Evolutionary conservation across 1,140 invertebrate species (phyloP).

Genomic region (Hyles euphorbiae): DNA sequence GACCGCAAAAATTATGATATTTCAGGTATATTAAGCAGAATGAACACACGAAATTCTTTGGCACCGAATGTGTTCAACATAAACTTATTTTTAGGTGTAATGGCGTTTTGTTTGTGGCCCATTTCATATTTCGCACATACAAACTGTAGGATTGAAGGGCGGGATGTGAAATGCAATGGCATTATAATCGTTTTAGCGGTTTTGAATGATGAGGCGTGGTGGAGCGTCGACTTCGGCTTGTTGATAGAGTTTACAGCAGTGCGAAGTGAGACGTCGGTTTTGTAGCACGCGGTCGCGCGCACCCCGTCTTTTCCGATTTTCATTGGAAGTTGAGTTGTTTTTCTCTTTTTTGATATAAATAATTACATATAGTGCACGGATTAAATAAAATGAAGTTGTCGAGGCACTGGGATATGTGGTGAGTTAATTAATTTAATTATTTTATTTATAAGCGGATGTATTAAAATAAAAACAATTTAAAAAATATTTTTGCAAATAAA

Average conservation of each 20-base stretch:
- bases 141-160: too few species aligned
- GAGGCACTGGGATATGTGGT: background rate
- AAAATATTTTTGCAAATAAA: too few species aligned
- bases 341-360: background rate
- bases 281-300: background rate
- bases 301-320: background rate
- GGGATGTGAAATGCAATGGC: background rate
- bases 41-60: too few species aligned
- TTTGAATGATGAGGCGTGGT: background rate
- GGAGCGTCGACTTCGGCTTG: background rate
- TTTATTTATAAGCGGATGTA: background rate
- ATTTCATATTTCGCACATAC: too few species aligned
- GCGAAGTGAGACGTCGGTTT: slow-evolving; percentile 5
- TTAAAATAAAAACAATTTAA: too few species aligned
- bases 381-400: slow-evolving; percentile 1
- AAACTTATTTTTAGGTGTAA: too few species aligned
- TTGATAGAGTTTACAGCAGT: slow-evolving; percentile 5
- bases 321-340: background rate
- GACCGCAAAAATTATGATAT: too few species aligned
- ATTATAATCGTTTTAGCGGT: background rate
- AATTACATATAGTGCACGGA: background rate
- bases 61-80: too few species aligned
- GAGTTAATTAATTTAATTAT: background rate
- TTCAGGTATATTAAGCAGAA: too few species aligned
- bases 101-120: too few species aligned